Percentiles rank a stretch among this genome's conserved stretches.
Evolutionary conservation across 2,113 vertebrate species (phyloP).

Genomic region (Actenoides hombroni): DNA sequence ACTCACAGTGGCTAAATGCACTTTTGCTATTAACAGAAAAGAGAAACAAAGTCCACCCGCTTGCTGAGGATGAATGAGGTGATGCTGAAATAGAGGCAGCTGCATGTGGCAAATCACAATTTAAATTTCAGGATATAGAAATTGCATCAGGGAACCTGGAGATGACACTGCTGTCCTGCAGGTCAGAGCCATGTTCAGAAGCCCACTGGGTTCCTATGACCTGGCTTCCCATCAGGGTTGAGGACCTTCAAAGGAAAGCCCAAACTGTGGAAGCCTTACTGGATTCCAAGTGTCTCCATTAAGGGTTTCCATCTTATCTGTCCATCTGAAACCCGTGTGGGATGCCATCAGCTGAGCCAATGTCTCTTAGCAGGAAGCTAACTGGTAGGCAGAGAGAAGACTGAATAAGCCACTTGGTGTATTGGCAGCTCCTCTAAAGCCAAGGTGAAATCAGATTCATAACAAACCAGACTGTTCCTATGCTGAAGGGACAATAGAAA

Average conservation of each 20-base stretch:
- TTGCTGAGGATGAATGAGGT: constrained; percentile 5
- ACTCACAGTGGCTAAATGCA: neutral
- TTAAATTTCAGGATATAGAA: neutral
- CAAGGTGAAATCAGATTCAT: neutral
- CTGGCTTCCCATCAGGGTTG: neutral
- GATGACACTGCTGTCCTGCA: neutral
- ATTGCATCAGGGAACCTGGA: neutral
- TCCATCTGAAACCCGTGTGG: neutral
- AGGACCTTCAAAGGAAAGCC: neutral
- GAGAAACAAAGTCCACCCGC: constrained; percentile 30
- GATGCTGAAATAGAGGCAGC: constrained; percentile 1
- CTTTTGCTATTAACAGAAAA: constrained; percentile 37
- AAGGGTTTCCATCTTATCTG: neutral
- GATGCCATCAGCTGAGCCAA: neutral
- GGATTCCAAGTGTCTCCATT: neutral
- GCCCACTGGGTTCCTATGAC: neutral
- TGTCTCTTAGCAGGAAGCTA: neutral
- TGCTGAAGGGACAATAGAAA: neutral
- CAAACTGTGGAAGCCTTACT: neutral
- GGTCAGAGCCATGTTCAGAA: neutral
- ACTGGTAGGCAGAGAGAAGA: neutral
- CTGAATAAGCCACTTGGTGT: neutral
- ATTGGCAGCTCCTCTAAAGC: neutral
- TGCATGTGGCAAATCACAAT: neutral
- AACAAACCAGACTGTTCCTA: fast-evolving